Base-by-base conservation (phyloP, 2,113 vertebrate species). In the Trinectes maculatus region DNA sequence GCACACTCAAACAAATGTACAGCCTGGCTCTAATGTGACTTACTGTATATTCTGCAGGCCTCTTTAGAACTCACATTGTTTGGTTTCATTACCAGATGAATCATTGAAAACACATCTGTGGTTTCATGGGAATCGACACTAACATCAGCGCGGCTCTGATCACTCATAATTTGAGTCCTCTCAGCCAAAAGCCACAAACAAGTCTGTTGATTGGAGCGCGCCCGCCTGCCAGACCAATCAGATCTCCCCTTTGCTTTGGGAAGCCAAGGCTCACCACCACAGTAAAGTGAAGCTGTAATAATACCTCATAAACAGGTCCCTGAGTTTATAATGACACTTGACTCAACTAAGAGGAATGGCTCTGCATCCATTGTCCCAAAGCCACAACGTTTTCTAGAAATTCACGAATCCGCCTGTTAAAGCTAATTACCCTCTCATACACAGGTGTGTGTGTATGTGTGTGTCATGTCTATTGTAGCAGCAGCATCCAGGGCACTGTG, bases 321-420 rank as follows among this genome's bases (percentile, higher is more conserved):
- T n/a, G n/a, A n/a, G n/a, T n/a, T n/a, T n/a, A n/a, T n/a, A n/a
- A n/a, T n/a, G n/a, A n/a, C n/a, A n/a, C n/a, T n/a, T n/a, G n/a
- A n/a, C n/a, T n/a, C n/a, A n/a, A n/a, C n/a, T 25, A 25, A 44
- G 61, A 56, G 58, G 58, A 59, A 5, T 37, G 51, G 49, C 44
- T 57, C 60, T 36, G 34, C n/a, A 33, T 40, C 18, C 5, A 2
- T 46, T 24, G 13, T 40, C 42, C 6, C 53, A 53, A 61, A 79
- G 54, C 43, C 26, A 40, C 25, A 37, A 36, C 65, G 66, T 70
- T 73, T 31, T 63, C 4, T 4, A 6, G 60, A 19, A 71, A 79
- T 64, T 69, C 73, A 28, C 22, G 77, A 62, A 86, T 86, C 64
- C 65, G 59, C 62, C 52, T 57, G 51, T 67, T 78, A 22, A 58